These are phyloP conservation scores for Formica aserva DNA, from an alignment of 2,888 invertebrate species.

Conservation along the genomic window DNA sequence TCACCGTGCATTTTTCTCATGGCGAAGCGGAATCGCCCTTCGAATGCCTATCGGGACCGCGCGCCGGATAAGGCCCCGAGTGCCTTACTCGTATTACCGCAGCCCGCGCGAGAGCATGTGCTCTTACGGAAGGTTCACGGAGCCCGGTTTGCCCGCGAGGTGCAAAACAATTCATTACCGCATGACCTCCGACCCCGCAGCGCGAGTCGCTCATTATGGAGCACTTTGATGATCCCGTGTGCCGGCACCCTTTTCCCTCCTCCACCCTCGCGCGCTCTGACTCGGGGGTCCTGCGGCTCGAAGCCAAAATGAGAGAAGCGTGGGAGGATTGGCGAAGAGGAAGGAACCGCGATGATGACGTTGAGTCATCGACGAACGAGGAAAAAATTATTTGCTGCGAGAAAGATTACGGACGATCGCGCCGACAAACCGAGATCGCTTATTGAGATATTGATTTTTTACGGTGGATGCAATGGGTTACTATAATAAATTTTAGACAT, in stretches of 20 bases:
- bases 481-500: background rate
- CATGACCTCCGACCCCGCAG: constrained; percentile 79
- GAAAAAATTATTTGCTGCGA: constrained; percentile 30
- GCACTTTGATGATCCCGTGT: constrained; percentile 83
- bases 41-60: constrained; percentile 29
- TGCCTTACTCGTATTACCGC: constrained; percentile 69
- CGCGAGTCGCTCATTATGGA: constrained; percentile 84
- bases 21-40: constrained; percentile 51
- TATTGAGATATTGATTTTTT: constrained; percentile 23
- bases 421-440: constrained; percentile 19
- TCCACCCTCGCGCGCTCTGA: constrained; percentile 39
- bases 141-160: constrained; percentile 80
- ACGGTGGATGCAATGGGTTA: background rate
- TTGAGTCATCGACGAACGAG: constrained; percentile 43
- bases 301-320: constrained; percentile 50
- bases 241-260: constrained; percentile 47
- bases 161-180: constrained; percentile 85
- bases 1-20: constrained; percentile 65
- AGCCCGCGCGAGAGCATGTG: constrained; percentile 34
- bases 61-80: constrained; percentile 58
- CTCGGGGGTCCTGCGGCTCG: constrained; percentile 24
- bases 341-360: constrained; percentile 56
- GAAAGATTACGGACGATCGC: constrained; percentile 38
- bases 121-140: constrained; percentile 68
- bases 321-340: constrained; percentile 32